Evolutionary conservation across 2,888 invertebrate species (phyloP), one percentile per base, ranked within the genome.

Genomic region (Parapristionchus giblindavisi): DNA sequence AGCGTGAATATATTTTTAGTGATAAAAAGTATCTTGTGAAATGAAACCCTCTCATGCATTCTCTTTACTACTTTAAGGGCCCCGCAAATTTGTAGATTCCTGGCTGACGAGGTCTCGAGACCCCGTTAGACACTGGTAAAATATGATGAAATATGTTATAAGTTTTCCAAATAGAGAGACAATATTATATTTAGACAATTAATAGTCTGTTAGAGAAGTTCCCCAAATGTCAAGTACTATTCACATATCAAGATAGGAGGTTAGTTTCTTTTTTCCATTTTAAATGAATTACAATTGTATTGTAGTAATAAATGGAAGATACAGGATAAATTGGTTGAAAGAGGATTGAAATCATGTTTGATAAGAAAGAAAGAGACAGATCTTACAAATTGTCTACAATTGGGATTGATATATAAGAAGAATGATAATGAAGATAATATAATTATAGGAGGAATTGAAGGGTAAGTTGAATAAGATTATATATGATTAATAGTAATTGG

Each of bases 191-290:
- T 51, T 21, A 74, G 38, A 83, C 83, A 1, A 74, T 85, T 48
- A 65, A 68, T 3, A 36, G 68, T 34, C 60, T 85, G 5, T 65
- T 85, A 54, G 71, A 78, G 27, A 75, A 70, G 3, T 86, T 77
- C 68, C 82, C 83, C 6, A 56, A 65, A 21, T 76, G 79, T 14
- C 71, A 70, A 56, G 52, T 83, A 40, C 79, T 78, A 70, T 82
- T 85, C 71, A 78, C 84, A 14, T 86, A 86, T 75, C 85, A 86
- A 54, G 77, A 80, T 52, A 77, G 86, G 80, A 81, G 85, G 86
- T 86, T 61, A 71, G 83, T 81, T 32, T 24, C 48, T 60, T 40
- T 58, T 56, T 56, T 56, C 24, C 11, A 56, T 56, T n/a, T 56
- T 27, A 56, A 6, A 14, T 56, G 6, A 6, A 56, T 56, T 56